Conservation (phyloP, 2,113 vertebrate genomes). For the Chaetodon trifascialis region DNA sequence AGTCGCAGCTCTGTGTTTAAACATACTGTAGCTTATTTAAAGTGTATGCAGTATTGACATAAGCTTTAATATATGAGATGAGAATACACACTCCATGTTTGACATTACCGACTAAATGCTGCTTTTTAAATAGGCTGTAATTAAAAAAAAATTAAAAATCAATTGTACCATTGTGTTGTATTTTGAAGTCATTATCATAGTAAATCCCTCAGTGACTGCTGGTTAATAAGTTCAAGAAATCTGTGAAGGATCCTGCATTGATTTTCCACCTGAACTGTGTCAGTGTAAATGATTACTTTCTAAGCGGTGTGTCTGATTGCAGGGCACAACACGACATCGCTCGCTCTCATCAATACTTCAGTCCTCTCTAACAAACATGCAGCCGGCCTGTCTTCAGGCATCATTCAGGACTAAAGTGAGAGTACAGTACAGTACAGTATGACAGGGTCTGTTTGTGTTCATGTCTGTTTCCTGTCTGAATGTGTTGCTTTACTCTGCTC, state of each 20-base stretch:
- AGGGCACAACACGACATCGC: constrained; percentile 1
- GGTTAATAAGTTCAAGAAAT: constrained; percentile 53
- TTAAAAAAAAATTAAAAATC: not conserved
- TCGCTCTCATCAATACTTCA: constrained; percentile 17
- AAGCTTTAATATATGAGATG: not conserved
- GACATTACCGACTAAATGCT: not conserved
- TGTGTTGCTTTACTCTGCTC: too few species aligned
- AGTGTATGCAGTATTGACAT: not conserved
- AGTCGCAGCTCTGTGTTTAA: constrained; percentile 24
- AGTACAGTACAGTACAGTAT: not conserved
- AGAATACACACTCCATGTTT: not conserved
- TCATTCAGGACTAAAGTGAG: not conserved
- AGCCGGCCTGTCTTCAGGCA: not conserved
- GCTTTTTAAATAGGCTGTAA: not conserved
- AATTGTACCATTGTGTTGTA: not conserved
- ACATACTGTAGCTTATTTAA: not conserved
- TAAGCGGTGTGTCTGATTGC: constrained; percentile 38
- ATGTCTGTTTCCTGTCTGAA: not conserved
- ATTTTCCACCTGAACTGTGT: constrained; percentile 60
- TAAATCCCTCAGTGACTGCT: not conserved
- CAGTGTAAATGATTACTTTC: constrained; percentile 38
- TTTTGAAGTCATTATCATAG: constrained; percentile 27
- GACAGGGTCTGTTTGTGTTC: too few species aligned
- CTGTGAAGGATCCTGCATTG: constrained; percentile 34
- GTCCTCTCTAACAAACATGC: constrained; percentile 18